phyloP scores from a whole-genome alignment of 2,888 invertebrate genomes.

The Brachypterus glaber region DNA sequence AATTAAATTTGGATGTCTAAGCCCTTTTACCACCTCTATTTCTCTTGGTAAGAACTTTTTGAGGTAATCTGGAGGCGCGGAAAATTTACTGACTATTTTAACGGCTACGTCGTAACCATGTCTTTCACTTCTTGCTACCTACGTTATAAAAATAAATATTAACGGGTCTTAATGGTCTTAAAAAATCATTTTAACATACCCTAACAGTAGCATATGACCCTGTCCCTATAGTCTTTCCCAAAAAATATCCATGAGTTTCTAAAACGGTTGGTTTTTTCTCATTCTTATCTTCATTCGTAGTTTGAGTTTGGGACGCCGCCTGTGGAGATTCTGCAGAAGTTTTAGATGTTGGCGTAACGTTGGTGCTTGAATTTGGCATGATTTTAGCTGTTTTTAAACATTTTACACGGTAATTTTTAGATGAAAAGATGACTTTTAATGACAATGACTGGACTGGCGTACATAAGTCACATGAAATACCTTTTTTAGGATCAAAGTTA shows the following conservation, averaged over 20 bases:
- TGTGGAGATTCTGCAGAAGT: constrained; percentile 20
- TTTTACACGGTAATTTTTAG: too few relatives aligned
- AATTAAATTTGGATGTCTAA: constrained; percentile 71
- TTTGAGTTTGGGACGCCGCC: constrained; percentile 26
- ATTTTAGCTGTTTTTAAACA: too few relatives aligned
- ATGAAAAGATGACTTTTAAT: too few relatives aligned
- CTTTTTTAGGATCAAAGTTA: too few relatives aligned
- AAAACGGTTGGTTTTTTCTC: constrained; percentile 52
- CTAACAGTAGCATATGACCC: constrained; percentile 78
- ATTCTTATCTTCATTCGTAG: constrained; percentile 20
- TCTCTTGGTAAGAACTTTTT: constrained; percentile 73
- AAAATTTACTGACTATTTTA: constrained; percentile 75
- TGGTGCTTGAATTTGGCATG: constrained; percentile 35
- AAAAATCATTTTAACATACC: constrained; percentile 37
- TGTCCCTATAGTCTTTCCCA: constrained; percentile 69
- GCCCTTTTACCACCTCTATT: constrained; percentile 72
- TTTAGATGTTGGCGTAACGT: constrained; percentile 26
- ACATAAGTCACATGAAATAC: too few relatives aligned
- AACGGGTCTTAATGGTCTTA: constrained; percentile 10
- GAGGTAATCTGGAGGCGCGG: constrained; percentile 71
- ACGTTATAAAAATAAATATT: constrained; percentile 14
- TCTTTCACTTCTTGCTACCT: constrained; percentile 63
- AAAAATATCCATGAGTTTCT: constrained; percentile 65
- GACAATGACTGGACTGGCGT: too few relatives aligned
- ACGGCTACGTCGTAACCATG: constrained; percentile 64